Base-by-base conservation (phyloP, 2,113 vertebrate genomes). In the Nestor notabilis region DNA sequence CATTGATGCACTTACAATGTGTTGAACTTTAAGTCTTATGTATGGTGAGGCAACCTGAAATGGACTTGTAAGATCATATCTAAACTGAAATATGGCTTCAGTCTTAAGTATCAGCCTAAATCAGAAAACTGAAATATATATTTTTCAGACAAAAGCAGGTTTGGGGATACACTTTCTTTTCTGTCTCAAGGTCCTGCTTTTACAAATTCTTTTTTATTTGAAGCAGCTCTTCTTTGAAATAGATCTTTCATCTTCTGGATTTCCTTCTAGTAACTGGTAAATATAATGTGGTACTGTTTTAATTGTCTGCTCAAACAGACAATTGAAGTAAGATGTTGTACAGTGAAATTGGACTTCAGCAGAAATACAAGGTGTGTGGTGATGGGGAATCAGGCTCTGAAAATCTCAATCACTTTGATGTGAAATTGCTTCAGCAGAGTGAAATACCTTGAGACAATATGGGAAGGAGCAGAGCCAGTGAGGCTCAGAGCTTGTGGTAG, bases 301-400 rank as follows among this genome's bases (percentile, higher is more conserved):
- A 96, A 97, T 87, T 92, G 90, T 90, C 76, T 84, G 44, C 84
- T 93, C 31, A 80, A 78, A 37, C 63, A 95, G 82, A 66, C 28
- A 46, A 65, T 28, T 47, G 41, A 94, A 74, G 20, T 56, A 86
- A 90, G 95, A 71, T 35, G 50, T 7, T 93, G 46, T n/a, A 29
- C 35, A 47, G 28, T 81, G 87, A 91, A 94, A 95, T 71, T 55
- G 29, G 75, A 72, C 33, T 90, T 50, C 85, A 90, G 33, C 29
- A 76, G 17, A 55, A 77, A 46, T 55, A 90, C 43, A 44, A 65
- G 56, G n/a, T 41, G 37, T 77, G 71, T 43, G 53, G 11, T 70
- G 58, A 56, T 84, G 80, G 89, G 46, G 56, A 92, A 92, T 70
- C 27, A 49, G 66, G 37, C 29, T 77, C 75, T 92, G 79, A 68